Conservation (phyloP, 2,113 vertebrate genomes). For the Podiceps cristatus region DNA sequence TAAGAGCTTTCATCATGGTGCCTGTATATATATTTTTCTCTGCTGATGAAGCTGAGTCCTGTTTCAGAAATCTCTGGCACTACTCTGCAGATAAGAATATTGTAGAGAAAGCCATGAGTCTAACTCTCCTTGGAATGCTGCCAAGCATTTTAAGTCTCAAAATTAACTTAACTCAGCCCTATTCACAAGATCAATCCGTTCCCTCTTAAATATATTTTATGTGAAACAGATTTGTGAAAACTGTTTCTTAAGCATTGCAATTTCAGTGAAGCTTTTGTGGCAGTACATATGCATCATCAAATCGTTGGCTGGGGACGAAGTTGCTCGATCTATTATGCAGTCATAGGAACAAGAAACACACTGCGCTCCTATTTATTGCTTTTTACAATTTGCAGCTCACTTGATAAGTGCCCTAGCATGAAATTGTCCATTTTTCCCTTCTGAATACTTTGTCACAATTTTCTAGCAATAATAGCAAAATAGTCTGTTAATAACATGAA, state of each 20-base stretch:
- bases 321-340: conserved; percentile 1
- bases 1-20: neutral
- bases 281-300: neutral
- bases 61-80: neutral
- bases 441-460: neutral
- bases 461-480: neutral
- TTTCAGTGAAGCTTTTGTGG: neutral
- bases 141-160: neutral
- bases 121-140: neutral
- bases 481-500: neutral
- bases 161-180: conserved; percentile 5
- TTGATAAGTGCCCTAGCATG: neutral
- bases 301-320: neutral
- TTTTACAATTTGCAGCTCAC: neutral
- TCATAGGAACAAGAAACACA: neutral
- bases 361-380: neutral
- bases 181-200: neutral
- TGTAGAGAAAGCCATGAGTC: neutral
- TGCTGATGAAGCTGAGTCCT: neutral
- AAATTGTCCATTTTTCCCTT: neutral
- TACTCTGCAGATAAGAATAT: neutral
- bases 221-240: neutral
- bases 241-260: neutral
- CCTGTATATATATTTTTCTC: neutral
- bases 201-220: neutral